phyloP scores from a whole-genome alignment of 2,113 vertebrate species.

The Chrysemys picta region DNA sequence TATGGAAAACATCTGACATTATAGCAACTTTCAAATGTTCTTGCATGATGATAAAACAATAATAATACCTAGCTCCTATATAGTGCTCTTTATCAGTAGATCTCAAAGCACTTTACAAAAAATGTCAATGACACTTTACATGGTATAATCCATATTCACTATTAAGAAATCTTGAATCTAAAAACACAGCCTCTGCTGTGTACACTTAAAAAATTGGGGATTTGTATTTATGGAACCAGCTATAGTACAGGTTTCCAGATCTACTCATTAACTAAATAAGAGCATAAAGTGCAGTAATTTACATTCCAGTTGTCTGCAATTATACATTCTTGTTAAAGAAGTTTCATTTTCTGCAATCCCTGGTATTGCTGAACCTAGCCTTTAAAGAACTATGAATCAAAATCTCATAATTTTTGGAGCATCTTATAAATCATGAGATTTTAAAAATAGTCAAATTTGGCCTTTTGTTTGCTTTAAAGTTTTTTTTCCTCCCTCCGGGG shows the following conservation, averaged over 20 bases:
- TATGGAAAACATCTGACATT: background rate
- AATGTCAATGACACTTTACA: background rate
- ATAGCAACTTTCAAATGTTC: background rate
- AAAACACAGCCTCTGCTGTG: background rate
- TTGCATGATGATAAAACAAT: background rate
- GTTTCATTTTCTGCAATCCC: background rate
- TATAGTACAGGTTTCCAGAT: background rate
- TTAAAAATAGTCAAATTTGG: background rate
- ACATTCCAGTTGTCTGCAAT: background rate
- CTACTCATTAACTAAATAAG: fast-evolving
- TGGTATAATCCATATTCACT: background rate
- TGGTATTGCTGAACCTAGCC: background rate
- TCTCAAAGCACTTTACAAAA: background rate
- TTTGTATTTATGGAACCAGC: background rate
- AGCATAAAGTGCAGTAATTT: background rate
- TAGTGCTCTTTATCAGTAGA: background rate
- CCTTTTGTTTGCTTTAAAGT: background rate
- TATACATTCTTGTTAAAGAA: background rate
- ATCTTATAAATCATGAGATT: background rate
- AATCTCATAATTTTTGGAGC: fast-evolving
- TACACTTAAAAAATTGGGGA: background rate
- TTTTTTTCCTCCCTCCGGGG: background rate
- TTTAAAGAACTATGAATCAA: background rate
- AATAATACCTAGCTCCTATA: background rate
- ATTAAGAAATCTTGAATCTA: background rate